Base-by-base conservation (phyloP, 2,797 vertebrate genomes). In the Melanotaenia parkinsoni region DNA sequence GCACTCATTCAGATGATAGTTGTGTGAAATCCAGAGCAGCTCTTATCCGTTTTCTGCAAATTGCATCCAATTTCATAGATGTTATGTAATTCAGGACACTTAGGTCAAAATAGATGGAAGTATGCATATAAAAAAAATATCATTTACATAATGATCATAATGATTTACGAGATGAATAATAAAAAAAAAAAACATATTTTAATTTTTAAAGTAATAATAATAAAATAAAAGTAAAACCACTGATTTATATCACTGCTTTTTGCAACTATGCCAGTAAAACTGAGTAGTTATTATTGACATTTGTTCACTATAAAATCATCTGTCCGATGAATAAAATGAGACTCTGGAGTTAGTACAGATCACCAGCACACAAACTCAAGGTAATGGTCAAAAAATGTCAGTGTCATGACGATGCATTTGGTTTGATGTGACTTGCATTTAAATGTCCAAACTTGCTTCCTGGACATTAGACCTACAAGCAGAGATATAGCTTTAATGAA, bases 21-120 rank as follows among this genome's bases (percentile, higher is more conserved):
- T 73, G 72, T 61, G 63, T 78, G 77, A 86, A 77, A 86, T 80
- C 61, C 54, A 5, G 3, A 30, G 68, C 22, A 66, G 67, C 64
- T 67, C 59, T 32, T 56, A 13, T 62, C 4, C n/a, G 0, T 53
- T 72, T 83, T 13, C 43, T 70, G 54, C 33, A 70, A 78, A 78
- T 68, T 30, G 22, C 51, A 59, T 71, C 40, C 57, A n/a, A 11
- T 51, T 51, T 51, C 7, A 74, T 10, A 65, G n/a, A 33, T 60
- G n/a, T 66, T 77, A 51, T 63, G 61, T 67, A 77, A 63, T 65
- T 79, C 24, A 57, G 32, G 50, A 66, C 47, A 45, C 20, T 11
- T 28, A 1, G 24, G 14, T 56, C 28, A 30, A 53, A 67, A 45
- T 28, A 10, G 43, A 24, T 63, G 5, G 5, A 64, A 53, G 12